A percentile compares a stretch with the other conserved stretches of the same genome.
These are phyloP conservation scores for Pocillopora damicornis DNA, from an alignment of 64 coral and sea anemone genomes.

Conservation along the genomic window DNA sequence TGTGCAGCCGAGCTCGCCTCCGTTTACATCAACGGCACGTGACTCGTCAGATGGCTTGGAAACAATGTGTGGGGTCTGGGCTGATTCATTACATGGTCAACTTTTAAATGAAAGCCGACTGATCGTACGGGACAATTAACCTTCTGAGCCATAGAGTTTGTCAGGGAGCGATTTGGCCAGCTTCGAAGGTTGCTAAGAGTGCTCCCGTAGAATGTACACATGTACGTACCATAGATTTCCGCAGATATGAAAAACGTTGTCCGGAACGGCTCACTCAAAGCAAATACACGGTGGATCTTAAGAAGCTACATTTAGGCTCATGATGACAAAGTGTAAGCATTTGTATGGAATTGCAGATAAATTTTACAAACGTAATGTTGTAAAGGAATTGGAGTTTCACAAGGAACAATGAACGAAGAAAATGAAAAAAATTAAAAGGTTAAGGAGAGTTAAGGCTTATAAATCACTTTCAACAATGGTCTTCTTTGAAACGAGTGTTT, in stretches of 20 bases:
- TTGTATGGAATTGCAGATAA: too few species aligned
- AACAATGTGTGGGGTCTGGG: neutral
- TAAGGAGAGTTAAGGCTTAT: too few species aligned
- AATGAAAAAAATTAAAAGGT: too few species aligned
- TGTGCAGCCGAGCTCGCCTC: slow-evolving; percentile 50
- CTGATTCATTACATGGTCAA: neutral
- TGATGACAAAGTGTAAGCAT: neutral
- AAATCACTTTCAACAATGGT: too few species aligned
- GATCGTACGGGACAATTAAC: neutral
- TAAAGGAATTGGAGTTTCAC: too few species aligned
- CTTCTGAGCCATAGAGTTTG: neutral
- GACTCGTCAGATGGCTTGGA: neutral
- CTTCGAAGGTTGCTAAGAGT: neutral
- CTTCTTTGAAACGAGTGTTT: too few species aligned
- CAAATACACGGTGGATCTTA: neutral
- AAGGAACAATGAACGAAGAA: too few species aligned
- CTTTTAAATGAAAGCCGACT: neutral
- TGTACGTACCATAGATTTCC: neutral
- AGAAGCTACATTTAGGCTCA: neutral
- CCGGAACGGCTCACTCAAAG: neutral
- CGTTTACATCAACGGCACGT: slow-evolving; percentile 31
- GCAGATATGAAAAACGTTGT: neutral
- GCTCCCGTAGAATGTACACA: neutral
- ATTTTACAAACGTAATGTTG: too few species aligned
- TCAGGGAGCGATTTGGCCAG: neutral